These are phyloP conservation scores for Aplodontia rufa DNA, from an alignment of 2,113 vertebrate genomes.

Conservation along the genomic window DNA sequence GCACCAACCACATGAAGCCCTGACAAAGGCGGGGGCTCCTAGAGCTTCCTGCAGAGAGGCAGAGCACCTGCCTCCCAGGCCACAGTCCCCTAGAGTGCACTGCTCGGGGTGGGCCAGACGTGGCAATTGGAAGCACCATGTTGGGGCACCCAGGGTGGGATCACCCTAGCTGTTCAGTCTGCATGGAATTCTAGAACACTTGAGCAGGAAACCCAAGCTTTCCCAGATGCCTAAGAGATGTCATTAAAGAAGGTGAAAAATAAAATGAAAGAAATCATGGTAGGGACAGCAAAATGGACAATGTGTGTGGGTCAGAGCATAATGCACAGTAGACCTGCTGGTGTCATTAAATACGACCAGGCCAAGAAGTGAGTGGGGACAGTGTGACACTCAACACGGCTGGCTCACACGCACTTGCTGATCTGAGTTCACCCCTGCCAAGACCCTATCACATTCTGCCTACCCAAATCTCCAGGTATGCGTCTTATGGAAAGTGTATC, in stretches of 20 bases:
- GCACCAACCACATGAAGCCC: no score
- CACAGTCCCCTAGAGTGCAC: not conserved
- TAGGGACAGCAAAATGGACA: accelerated
- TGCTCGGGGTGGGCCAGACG: not conserved
- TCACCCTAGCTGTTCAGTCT: not conserved
- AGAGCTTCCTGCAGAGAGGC: accelerated
- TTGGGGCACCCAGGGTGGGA: not conserved
- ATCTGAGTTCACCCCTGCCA: not conserved
- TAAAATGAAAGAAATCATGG: not conserved
- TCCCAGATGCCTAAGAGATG: not conserved
- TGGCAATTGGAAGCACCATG: not conserved
- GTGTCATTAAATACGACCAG: no score
- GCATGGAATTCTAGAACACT: not conserved
- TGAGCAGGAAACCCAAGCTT: not conserved
- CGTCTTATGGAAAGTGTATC: not conserved
- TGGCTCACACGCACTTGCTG: not conserved
- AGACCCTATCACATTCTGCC: slow-evolving; percentile 22
- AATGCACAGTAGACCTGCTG: not conserved
- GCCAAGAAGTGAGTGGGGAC: not conserved
- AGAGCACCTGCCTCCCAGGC: accelerated
- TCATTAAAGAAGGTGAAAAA: not conserved
- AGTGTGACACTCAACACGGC: accelerated
- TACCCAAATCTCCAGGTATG: not conserved
- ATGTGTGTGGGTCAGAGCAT: no score
- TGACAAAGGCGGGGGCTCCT: no score